Evolutionary conservation across 2,113 vertebrate species (phyloP).

Genomic region (Dicrurus megarhynchus): DNA sequence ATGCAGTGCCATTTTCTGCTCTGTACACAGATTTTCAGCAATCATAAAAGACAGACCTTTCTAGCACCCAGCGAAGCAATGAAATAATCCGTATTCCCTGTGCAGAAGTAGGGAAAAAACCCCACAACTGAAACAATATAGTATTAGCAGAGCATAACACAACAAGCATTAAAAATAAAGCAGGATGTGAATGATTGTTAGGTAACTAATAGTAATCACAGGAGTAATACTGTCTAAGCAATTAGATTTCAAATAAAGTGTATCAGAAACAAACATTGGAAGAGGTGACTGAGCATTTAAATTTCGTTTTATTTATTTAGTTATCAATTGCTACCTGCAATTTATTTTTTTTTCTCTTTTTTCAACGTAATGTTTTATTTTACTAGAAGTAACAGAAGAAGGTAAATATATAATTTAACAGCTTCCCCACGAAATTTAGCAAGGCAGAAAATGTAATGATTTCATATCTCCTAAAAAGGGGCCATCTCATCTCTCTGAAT

Average conservation of each 20-base stretch:
- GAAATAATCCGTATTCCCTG: slow-evolving; percentile 34
- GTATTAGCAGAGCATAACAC: not conserved
- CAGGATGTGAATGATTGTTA: not conserved
- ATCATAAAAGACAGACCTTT: slow-evolving; percentile 33
- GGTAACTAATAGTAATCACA: not conserved
- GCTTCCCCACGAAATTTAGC: not conserved
- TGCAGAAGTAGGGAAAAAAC: not conserved
- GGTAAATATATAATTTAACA: not conserved
- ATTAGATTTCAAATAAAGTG: not conserved
- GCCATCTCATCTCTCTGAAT: not conserved
- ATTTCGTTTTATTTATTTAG: not conserved
- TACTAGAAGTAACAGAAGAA: not conserved
- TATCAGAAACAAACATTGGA: not conserved
- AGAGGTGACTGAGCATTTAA: not conserved
- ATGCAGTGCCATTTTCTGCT: slow-evolving; percentile 20
- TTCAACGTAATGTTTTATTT: not conserved
- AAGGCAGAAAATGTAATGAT: not conserved
- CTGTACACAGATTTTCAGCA: slow-evolving; percentile 18
- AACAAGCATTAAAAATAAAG: slow-evolving; percentile 23
- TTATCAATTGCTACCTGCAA: not conserved
- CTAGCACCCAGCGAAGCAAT: slow-evolving; percentile 39
- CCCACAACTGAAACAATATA: not conserved
- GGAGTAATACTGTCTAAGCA: not conserved
- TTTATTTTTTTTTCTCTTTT: not conserved
- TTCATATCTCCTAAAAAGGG: not conserved